Percentiles rank a stretch among this genome's conserved stretches.
Conservation (phyloP, 2,113 vertebrate genomes). For the Corythaeola cristata region DNA sequence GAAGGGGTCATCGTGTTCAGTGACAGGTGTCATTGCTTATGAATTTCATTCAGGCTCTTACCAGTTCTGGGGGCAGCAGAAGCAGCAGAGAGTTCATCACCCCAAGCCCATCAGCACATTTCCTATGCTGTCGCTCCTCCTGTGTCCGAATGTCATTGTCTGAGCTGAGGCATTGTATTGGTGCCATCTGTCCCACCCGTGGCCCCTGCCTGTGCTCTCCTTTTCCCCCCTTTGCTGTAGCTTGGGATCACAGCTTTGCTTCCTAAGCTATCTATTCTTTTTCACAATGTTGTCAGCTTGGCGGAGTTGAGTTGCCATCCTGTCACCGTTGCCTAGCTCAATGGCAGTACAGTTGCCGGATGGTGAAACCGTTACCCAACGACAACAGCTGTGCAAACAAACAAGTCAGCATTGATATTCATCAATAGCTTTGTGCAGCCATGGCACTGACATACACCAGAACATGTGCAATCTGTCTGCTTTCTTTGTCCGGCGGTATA, state of each 20-base stretch:
- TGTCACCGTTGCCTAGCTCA: background rate
- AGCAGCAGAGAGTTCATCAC: background rate
- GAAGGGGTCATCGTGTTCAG: background rate
- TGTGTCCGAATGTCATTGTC: rapidly evolving
- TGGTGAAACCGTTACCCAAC: background rate
- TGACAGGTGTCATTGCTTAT: background rate
- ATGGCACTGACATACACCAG: background rate
- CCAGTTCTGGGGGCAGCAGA: background rate
- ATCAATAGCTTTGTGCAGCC: slow-evolving; percentile 12
- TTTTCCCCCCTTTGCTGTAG: background rate
- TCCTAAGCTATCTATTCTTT: background rate
- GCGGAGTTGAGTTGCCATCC: background rate
- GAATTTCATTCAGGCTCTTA: background rate
- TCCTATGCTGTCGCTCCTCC: background rate
- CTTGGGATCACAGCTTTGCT: background rate
- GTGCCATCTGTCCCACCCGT: background rate
- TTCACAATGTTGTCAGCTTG: background rate
- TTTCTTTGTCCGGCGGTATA: background rate
- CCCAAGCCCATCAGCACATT: background rate
- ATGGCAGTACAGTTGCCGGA: background rate
- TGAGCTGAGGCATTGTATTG: background rate
- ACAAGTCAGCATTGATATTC: background rate
- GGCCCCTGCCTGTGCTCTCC: background rate
- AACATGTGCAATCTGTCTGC: slow-evolving; percentile 12
- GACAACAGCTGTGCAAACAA: slow-evolving; percentile 23